Evolutionary conservation across 1,140 invertebrate genomes (phyloP), one percentile per base, ranked within the genome.

Genomic region (Diorhabda elongata): DNA sequence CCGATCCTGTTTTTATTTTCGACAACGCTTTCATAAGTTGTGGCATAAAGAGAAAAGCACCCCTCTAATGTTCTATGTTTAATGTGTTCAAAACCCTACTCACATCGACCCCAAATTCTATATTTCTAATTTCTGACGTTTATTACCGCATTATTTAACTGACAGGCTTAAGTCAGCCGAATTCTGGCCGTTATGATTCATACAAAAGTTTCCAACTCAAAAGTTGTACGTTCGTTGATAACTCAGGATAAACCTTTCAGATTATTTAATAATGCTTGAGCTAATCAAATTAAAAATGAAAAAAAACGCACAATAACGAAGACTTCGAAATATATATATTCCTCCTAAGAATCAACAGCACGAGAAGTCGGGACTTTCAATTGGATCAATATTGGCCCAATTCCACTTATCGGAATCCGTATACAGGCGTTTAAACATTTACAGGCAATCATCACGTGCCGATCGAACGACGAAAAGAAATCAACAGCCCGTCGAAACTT

Each of bases 121-220:
- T 73, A 71, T 73, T 72, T 72, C 71, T 72, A 73, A 70, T 73
- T 73, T 69, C 69, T 73, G 72, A 73, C 72, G 70, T 73, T 73
- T 73, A 73, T 73, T 61, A 69, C 69, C 64, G 69, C 72, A 73
- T 73, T 73, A 73, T 73, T 70, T 69, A 66, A 69, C 64, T 69
- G 45, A 69, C 65, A 47, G 61, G 58, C 60, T 67, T 61, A 59
- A 64, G 67, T 65, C 68, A 63, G 66, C 64, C 47, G 67, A 68
- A 64, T 67, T 68, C 64, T 57, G 57, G 47, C 63, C 56, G 61
- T 73, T 73, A 73, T 73, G 72, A 73, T 73, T 73, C 72, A 73
- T 68, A 44, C 59, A 47, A 6, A 61, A 63, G 26, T 26, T 26
- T 26, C 26, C 1, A 26, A 26, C 26, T 26, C 26, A 26, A 2